phyloP scores from a whole-genome alignment of 2,113 vertebrate genomes.

The Bos indicus region DNA sequence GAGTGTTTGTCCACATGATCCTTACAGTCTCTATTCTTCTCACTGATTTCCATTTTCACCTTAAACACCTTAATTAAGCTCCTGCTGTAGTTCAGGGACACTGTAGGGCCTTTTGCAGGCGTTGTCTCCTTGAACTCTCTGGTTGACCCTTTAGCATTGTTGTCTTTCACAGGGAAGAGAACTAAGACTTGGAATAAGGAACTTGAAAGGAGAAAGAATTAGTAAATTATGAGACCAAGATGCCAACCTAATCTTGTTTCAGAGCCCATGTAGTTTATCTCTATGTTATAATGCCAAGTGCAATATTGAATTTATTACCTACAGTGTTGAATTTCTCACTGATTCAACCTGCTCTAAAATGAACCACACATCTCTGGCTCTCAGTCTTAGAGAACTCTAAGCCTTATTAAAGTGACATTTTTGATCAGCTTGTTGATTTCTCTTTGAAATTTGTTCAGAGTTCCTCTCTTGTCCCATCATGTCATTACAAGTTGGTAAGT shows the following conservation, averaged over 20 bases:
- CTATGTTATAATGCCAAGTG: background rate
- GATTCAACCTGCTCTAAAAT: background rate
- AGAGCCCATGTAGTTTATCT: background rate
- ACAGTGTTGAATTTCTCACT: background rate
- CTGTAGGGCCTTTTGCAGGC: accelerated
- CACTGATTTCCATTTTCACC: background rate
- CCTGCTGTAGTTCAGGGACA: background rate
- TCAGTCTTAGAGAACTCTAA: background rate
- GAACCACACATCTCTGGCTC: background rate
- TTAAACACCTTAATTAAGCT: background rate
- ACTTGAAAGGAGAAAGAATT: background rate
- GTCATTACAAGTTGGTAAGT: background rate
- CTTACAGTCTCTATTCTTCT: background rate
- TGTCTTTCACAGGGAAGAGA: background rate
- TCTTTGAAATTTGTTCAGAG: conserved; percentile 21
- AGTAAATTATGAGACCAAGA: background rate
- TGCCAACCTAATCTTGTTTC: background rate
- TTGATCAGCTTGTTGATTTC: background rate
- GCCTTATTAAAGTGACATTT: background rate
- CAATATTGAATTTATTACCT: background rate
- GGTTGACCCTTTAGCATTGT: background rate
- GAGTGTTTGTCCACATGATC: background rate
- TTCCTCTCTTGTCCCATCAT: background rate
- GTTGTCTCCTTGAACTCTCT: background rate
- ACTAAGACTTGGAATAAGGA: background rate